These are phyloP conservation scores for Thecocarcelia acutangulata DNA, from an alignment of 2,888 invertebrate genomes.

Conservation along the genomic window DNA sequence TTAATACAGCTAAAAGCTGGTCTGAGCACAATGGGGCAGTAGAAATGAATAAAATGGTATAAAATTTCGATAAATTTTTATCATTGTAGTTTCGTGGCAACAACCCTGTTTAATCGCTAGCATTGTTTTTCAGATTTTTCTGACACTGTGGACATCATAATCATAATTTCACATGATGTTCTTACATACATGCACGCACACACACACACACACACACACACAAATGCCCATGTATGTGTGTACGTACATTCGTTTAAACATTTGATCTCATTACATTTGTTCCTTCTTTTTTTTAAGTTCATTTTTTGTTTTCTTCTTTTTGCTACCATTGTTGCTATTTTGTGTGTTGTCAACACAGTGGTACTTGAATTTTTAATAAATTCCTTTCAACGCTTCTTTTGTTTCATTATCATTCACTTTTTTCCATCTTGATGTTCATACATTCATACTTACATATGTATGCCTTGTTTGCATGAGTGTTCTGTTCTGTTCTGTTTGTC, in stretches of 20 bases:
- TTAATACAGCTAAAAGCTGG: no score
- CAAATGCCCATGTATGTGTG: not conserved
- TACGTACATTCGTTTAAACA: slow-evolving; percentile 25
- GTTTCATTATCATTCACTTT: slow-evolving; percentile 66
- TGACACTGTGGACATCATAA: slow-evolving; percentile 38
- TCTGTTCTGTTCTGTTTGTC: slow-evolving; percentile 25
- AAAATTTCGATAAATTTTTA: not conserved
- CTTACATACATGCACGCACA: no score
- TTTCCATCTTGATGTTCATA: not conserved
- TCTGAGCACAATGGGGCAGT: no score
- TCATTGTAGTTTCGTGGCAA: no score
- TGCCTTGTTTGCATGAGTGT: not conserved
- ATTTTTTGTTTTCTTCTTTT: not conserved
- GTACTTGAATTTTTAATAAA: slow-evolving; percentile 78
- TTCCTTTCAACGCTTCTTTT: slow-evolving; percentile 71
- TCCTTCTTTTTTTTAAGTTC: slow-evolving; percentile 25
- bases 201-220: no score
- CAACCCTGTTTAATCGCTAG: not conserved
- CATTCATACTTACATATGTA: not conserved
- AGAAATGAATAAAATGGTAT: no score
- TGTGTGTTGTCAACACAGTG: slow-evolving; percentile 72
- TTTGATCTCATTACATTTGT: slow-evolving; percentile 66
- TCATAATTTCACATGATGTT: slow-evolving; percentile 57
- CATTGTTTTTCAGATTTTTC: not conserved
- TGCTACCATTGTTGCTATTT: slow-evolving; percentile 3